A percentile compares a stretch with the other conserved stretches of the same genome.
These are phyloP conservation scores for Drosophila conformis DNA, from an alignment of 2,888 invertebrate species.

Conservation along the genomic window DNA sequence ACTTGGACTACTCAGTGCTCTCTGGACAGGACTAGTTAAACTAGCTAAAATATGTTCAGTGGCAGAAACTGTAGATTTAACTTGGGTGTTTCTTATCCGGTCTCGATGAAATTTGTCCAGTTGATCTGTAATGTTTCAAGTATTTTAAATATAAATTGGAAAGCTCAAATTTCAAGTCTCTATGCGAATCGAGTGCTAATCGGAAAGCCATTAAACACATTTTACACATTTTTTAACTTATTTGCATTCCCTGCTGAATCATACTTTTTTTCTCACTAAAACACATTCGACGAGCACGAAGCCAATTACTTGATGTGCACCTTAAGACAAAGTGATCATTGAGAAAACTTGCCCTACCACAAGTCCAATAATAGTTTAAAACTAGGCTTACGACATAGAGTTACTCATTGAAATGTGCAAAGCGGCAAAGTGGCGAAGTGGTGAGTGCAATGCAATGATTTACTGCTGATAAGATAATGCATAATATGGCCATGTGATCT, in stretches of 20 bases:
- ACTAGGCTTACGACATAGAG: background rate
- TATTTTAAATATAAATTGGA: background rate
- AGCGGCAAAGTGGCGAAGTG: too few species aligned
- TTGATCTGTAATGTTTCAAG: too few species aligned
- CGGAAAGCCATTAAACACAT: background rate
- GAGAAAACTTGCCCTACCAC: background rate
- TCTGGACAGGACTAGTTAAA: background rate
- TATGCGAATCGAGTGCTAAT: background rate
- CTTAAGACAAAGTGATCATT: too few species aligned
- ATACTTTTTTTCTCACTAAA: background rate
- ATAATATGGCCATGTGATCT: constrained; percentile 2
- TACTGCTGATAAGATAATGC: constrained; percentile 11
- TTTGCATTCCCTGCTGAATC: background rate
- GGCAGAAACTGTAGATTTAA: background rate
- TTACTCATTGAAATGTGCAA: background rate
- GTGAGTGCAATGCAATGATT: constrained; percentile 1
- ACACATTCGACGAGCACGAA: background rate
- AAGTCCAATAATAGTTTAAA: background rate
- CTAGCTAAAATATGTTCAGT: background rate
- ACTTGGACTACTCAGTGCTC: background rate
- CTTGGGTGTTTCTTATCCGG: too few species aligned
- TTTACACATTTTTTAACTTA: background rate
- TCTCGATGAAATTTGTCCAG: too few species aligned
- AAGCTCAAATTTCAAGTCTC: background rate
- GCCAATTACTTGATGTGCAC: background rate